Evolutionary conservation across 2,888 invertebrate species (phyloP), one percentile per base, ranked within the genome.

Genomic region (Eupithecia dodoneata): DNA sequence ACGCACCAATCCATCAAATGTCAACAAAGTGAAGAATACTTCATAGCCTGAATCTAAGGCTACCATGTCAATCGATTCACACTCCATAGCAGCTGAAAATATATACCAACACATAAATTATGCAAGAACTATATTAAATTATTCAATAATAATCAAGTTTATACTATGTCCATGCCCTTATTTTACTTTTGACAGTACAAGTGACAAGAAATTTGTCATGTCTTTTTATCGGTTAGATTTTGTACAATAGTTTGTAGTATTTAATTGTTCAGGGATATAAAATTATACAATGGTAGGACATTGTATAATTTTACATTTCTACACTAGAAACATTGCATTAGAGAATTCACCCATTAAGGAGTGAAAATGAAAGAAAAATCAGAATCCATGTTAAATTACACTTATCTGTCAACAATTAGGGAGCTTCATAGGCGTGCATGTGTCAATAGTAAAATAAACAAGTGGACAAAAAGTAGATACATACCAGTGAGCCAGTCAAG

Each of bases 401-500:
- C 52, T 6, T 47, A 52, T 2, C 0, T 1, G n/a, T n/a, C 52
- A 52, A n/a, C 52, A 52, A 52, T 6, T n/a, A 52, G 5, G 52
- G 52, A n/a, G 5, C 52, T 49, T 49, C 49, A 4, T 49, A 49
- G 6, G 52, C 15, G 0, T 59, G 18, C 7, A 59, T 18, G 55
- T 59, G 3, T 59, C 55, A 18, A 59, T 18, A 18, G 55, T 59
- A 18, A 59, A 18, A 18, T 59, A 59, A 18, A 18, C 9, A 3
- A 59, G 55, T n/a, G n/a, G 52, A 52, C 15, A 10, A 15, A 15
- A 5, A n/a, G n/a, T n/a, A 49, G 7, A 30, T 72, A 18, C 45
- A 74, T 76, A 95, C 95, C 95, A 86, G 94, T 93, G 3, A 95
- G 85, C 95, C 94, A 95, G 80, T 94, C 94, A 15, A 95, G 87